Conservation (phyloP, 1,140 invertebrate species). For the Apis florea region DNA sequence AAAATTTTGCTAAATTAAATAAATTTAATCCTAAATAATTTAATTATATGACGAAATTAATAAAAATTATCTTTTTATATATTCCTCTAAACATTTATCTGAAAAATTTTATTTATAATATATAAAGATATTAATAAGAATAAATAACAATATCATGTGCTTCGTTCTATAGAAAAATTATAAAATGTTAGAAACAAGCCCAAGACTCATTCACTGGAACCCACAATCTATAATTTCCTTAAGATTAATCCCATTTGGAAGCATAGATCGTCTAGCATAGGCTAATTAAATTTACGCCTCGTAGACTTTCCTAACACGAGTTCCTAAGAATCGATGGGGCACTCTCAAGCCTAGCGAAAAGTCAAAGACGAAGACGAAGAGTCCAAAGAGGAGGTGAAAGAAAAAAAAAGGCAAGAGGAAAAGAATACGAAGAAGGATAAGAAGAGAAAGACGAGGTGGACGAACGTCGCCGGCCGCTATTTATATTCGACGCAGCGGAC, state of each 20-base stretch:
- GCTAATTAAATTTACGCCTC: constrained; percentile 33
- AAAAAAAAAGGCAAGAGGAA: constrained; percentile 45
- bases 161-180: too few species aligned
- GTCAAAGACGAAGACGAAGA: constrained; percentile 46
- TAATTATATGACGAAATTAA: too few species aligned
- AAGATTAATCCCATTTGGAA: neutral
- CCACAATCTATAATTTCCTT: constrained; percentile 19
- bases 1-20: too few species aligned
- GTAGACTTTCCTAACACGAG: neutral
- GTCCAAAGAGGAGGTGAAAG: constrained; percentile 19
- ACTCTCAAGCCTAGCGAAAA: constrained; percentile 42
- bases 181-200: neutral
- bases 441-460: constrained; percentile 66
- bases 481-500: constrained; percentile 74
- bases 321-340: constrained; percentile 36
- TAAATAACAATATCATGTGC: too few species aligned
- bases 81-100: too few species aligned
- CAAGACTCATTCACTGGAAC: neutral
- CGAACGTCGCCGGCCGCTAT: constrained; percentile 70
- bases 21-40: too few species aligned
- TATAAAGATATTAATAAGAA: too few species aligned
- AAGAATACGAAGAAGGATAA: constrained; percentile 49
- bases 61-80: too few species aligned
- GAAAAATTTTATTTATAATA: too few species aligned
- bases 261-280: constrained; percentile 7